Base-by-base conservation (phyloP, 2,888 invertebrate genomes). In the Eupithecia subumbrata region DNA sequence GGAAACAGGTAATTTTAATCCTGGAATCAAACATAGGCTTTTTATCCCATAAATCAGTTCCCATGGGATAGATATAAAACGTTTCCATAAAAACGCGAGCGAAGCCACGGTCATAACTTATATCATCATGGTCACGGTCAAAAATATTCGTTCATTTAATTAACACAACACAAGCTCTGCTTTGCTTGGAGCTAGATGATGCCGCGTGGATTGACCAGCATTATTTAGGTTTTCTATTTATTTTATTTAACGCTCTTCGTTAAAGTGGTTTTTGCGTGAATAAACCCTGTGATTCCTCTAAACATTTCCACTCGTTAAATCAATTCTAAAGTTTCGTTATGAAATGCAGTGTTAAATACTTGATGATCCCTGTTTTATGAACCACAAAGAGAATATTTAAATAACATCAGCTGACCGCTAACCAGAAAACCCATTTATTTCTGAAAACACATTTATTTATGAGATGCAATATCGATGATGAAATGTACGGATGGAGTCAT, bases 361-460 rank as follows among this genome's bases (percentile, higher is more conserved):
- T 56, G 52, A 48, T 72, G 30, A 14, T 70, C 14, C 18, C 56
- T 64, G 11, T 45, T 45, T 45, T 48, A 30, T 18, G 71, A 71
- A 34, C 71, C 71, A 66, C 73, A 79, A 76, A 78, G 71, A 72
- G 76, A 76, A 78, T 80, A 71, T 76, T 77, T 69, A 63, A 77
- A 64, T 45, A 67, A 71, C 63, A 48, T 25, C 67, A 69, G 69
- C 56, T 60, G 74, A 78, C 76, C 76, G n/a, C 73, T 76, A 74
- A 76, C 73, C 76, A 76, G 66, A 75, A 78, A 67, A 76, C 70
- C 60, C 67, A 73, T 73, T 75, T 71, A 74, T 69, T 73, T 72
- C 70, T 77, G 74, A 76, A 77, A 80, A 67, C 66, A 67, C 66
- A 40, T 37, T 77, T 72, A 78, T 76, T 77, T 74, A 74, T 73